Base-by-base conservation (phyloP, 1,140 invertebrate genomes). In the Dufourea novaeangliae region DNA sequence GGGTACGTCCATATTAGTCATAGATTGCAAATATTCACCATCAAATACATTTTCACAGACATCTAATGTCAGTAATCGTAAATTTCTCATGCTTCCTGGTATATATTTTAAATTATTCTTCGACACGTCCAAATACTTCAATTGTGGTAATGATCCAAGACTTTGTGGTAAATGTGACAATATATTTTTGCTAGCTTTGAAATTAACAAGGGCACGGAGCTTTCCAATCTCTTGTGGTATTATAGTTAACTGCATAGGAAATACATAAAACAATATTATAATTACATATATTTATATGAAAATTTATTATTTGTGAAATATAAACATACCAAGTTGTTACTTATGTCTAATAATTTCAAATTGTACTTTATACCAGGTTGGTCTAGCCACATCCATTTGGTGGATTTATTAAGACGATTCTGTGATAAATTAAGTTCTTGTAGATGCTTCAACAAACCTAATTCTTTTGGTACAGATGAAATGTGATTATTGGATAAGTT, bases 401-500 rank as follows among this genome's bases (percentile, higher is more conserved):
- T 46, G 56, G 89, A 84, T 80, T 92, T 91, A 52, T 95, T 94
- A 32, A 98, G 90, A 64, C 91, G 87, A 92, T 98, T 98, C 73
- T 95, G 93, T 8, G 95, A 92, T 25, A 98, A 82, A 92, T 95
- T 94, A 14, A 98, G 88, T 85, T 96, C 94, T 79, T 94, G 94
- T 62, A 98, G 88, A 77, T 94, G 92, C 4, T 93, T 87, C 66
- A 97, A 88, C 50, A 93, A 92, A 73, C 95, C 96, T 70, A 98
- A 84, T 88, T 96, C 95, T 32, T 94, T 90, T 22, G 97, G 97
- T 34, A 98, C 89, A 82, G 92, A 94, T 64, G 93, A 94, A 46
- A 98, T 93, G 71, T 94, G 92, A 93, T 98, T 98, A 75, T 96
- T 93, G 44, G 95, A 96, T 59, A 97, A 91, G 93, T 98, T 95